Conservation (phyloP, 2,113 vertebrate genomes). For the Ceyx melanurus region DNA sequence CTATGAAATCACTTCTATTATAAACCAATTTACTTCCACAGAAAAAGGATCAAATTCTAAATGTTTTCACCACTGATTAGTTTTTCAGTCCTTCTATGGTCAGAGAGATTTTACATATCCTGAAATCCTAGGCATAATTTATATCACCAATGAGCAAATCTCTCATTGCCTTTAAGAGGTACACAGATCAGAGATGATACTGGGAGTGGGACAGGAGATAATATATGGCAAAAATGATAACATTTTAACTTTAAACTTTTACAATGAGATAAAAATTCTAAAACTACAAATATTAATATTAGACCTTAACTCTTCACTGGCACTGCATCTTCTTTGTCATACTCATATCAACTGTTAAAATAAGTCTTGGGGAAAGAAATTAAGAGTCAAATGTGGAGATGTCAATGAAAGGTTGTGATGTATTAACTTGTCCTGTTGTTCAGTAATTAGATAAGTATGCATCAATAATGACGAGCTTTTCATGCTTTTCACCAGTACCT, state of each 20-base stretch:
- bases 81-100: not conserved
- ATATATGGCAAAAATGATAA: not conserved
- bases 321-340: not conserved
- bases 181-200: not conserved
- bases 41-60: not conserved
- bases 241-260: not conserved
- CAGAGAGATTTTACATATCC: not conserved
- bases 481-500: not conserved
- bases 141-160: not conserved
- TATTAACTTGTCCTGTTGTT: not conserved
- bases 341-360: not conserved
- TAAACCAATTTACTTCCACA: not conserved
- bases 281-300: not conserved
- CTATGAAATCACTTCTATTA: not conserved
- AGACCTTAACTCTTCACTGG: not conserved
- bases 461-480: not conserved
- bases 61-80: not conserved
- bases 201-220: not conserved
- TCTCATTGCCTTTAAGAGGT: not conserved
- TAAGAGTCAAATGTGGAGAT: accelerated
- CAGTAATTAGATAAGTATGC: not conserved
- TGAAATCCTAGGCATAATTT: not conserved
- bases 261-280: not conserved
- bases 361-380: not conserved
- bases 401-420: not conserved